Evolutionary conservation across 1,140 invertebrate genomes (phyloP).

Genomic region (Drosophila chauvacae): DNA sequence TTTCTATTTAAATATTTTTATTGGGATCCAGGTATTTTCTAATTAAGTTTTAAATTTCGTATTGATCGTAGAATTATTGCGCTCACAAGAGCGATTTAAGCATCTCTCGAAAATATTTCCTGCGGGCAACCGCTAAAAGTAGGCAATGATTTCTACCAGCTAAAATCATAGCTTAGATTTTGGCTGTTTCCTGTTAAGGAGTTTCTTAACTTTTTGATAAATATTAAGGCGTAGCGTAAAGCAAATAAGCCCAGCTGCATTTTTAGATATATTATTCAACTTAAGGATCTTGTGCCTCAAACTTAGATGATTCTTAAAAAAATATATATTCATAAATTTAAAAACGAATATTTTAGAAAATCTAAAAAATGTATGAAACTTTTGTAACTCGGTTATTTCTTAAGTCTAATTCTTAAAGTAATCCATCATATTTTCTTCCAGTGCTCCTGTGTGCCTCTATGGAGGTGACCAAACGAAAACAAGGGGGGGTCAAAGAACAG

Average conservation of each 20-base stretch:
- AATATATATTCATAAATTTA: too few relatives aligned
- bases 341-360: too few relatives aligned
- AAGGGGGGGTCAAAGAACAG: constrained; percentile 8
- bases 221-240: not conserved
- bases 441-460: constrained; percentile 21
- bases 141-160: not conserved
- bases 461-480: constrained; percentile 73
- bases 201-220: not conserved
- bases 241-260: not conserved
- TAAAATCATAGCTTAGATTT: not conserved
- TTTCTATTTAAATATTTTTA: not conserved
- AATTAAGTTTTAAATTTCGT: fast-evolving
- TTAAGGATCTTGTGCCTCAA: not conserved
- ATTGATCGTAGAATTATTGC: not conserved
- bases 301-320: not conserved
- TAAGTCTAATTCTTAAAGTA: too few relatives aligned
- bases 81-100: not conserved
- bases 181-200: not conserved
- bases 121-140: not conserved
- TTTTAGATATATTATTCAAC: not conserved
- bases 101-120: too few relatives aligned
- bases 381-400: too few relatives aligned
- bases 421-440: not conserved
- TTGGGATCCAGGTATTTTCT: too few relatives aligned
- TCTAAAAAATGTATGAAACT: too few relatives aligned